phyloP scores from a whole-genome alignment of 1,140 invertebrate species.

The Anastatus disparis region DNA sequence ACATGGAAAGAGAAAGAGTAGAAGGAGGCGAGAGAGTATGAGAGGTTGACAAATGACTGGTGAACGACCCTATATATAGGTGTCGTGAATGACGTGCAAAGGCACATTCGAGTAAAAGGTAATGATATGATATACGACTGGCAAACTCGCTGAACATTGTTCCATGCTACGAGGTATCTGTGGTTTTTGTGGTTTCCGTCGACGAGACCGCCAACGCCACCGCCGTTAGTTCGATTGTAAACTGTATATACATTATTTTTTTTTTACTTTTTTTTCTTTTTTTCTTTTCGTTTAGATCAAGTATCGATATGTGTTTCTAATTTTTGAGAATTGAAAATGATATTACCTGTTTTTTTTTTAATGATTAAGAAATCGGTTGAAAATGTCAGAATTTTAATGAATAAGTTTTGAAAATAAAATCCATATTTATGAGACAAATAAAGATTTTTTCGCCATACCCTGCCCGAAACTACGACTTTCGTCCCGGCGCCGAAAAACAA shows the following conservation, averaged over 20 bases:
- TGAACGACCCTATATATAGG: conserved; percentile 61
- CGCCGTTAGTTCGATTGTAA: neutral
- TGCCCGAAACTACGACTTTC: too few species aligned
- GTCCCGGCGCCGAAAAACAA: too few species aligned
- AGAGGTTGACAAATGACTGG: conserved; percentile 61
- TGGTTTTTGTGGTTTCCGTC: conserved; percentile 66
- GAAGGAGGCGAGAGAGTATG: conserved; percentile 25
- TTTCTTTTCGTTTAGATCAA: neutral
- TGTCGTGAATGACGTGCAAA: conserved; percentile 51
- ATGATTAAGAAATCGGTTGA: too few species aligned
- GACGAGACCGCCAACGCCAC: conserved; percentile 11
- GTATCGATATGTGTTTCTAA: neutral
- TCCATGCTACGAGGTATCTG: conserved; percentile 63
- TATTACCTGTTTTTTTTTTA: too few species aligned
- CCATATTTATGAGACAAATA: too few species aligned
- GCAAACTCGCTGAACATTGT: conserved; percentile 56
- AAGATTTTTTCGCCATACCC: too few species aligned
- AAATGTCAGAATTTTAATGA: too few species aligned
- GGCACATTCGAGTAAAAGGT: conserved; percentile 61
- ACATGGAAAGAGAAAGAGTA: too few species aligned
- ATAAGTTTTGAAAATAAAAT: too few species aligned
- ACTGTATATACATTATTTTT: too few species aligned
- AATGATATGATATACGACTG: conserved; percentile 66
- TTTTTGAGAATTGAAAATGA: neutral
- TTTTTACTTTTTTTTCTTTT: too few species aligned